These are phyloP conservation scores for Harpegnathos saltator DNA, from an alignment of 1,140 invertebrate genomes.

Conservation along the genomic window DNA sequence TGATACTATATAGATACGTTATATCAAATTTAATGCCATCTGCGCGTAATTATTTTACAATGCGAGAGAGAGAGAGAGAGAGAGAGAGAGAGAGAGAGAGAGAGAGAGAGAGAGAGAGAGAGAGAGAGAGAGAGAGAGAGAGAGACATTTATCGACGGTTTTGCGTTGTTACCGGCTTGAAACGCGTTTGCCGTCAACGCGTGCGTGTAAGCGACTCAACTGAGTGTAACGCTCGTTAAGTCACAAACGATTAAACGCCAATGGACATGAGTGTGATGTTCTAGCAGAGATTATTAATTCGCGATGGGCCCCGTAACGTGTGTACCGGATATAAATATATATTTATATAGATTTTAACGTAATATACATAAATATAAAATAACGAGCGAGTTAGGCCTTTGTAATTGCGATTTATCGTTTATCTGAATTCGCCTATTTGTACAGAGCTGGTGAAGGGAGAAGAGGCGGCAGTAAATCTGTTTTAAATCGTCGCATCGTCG, in stretches of 20 bases:
- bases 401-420: constrained; percentile 43
- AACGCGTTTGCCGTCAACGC: constrained; percentile 7
- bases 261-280: constrained; percentile 36
- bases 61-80: background rate
- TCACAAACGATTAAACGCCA: constrained; percentile 17
- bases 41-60: constrained; percentile 32
- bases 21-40: constrained; percentile 51
- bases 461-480: constrained; percentile 6
- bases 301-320: background rate
- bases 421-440: constrained; percentile 5
- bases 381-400: constrained; percentile 34
- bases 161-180: constrained; percentile 25
- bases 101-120: too few species aligned
- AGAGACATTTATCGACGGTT: constrained; percentile 23
- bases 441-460: background rate
- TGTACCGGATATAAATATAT: constrained; percentile 3
- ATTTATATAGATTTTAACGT: constrained; percentile 18
- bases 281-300: constrained; percentile 42
- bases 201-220: background rate
- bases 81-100: too few species aligned
- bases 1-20: constrained; percentile 54
- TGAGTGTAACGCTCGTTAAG: constrained; percentile 32
- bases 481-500: background rate
- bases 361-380: too few species aligned
- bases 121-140: background rate